Base-by-base conservation (phyloP, 2,797 vertebrate species). In the Characodon lateralis region DNA sequence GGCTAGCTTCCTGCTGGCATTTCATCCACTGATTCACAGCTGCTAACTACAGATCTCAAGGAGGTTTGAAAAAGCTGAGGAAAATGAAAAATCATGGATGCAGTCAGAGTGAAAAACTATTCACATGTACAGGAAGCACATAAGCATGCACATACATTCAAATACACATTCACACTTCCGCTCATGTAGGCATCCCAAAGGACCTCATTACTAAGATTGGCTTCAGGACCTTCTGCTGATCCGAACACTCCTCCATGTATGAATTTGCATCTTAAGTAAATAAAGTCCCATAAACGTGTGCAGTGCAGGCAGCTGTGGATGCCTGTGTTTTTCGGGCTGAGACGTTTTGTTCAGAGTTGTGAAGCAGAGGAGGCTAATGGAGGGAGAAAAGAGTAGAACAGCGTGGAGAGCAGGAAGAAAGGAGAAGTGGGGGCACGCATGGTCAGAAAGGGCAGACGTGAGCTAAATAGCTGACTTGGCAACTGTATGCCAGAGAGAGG, bases 361-460 rank as follows among this genome's bases (percentile, higher is more conserved):
- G 58, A 18, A 76, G 79, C 73, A 72, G 84, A 74, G 77, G 31
- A 63, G 70, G 68, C 69, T 58, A 63, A 72, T 12, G 28, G 53
- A 77, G 71, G 76, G 61, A 68, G 51, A 78, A 55, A 71, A 28
- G 80, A 85, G 61, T 78, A 85, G 81, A 79, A 81, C 55, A 78
- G 85, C 79, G 74, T 69, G 76, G 77, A 78, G 75, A 76, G 72
- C 28, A 31, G 69, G 71, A 82, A 68, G 72, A 56, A 80, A 75
- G 78, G 85, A 86, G 83, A 80, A 86, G 79, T 20, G 74, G 82
- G 83, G 82, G 81, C 90, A 85, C 75, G 88, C 88, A 86, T 91
- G 91, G 91, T 92, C 91, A 92, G 86, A 91, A 91, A 94, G 93
- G 93, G 90, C 92, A 94, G 91, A 91, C 88, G 88, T 94, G 92